phyloP scores from a whole-genome alignment of 2,888 invertebrate species.

The Harpagoxenus sublaevis region DNA sequence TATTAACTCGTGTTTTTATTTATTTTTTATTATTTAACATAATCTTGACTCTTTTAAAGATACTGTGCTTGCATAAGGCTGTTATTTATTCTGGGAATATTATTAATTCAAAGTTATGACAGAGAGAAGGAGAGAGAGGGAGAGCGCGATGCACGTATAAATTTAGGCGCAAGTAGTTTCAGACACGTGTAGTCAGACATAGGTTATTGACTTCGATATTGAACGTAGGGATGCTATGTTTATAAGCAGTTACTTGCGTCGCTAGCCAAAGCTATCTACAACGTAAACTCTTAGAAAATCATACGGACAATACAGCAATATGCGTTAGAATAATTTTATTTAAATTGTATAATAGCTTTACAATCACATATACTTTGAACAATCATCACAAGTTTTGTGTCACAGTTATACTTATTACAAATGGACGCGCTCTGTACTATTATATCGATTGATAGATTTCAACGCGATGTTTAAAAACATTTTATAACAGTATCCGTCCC shows the following conservation, averaged over 20 bases:
- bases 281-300: background rate
- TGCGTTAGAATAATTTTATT: background rate
- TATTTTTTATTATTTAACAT: background rate
- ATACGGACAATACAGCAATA: background rate
- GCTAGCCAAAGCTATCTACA: background rate
- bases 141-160: constrained; percentile 26
- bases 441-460: constrained; percentile 15
- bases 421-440: background rate
- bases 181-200: constrained; percentile 52
- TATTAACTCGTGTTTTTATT: background rate
- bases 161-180: constrained; percentile 57
- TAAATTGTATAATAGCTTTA: background rate
- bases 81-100: background rate
- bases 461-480: constrained; percentile 39
- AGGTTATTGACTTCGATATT: constrained; percentile 57
- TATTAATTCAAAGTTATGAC: constrained; percentile 3
- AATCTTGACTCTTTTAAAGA: background rate
- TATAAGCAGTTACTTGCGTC: constrained; percentile 44
- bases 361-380: background rate
- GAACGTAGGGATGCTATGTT: constrained; percentile 42
- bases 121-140: constrained; percentile 9
- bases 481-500: constrained; percentile 73
- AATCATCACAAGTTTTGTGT: background rate
- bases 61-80: background rate
- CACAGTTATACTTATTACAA: background rate